Evolutionary conservation across 2,888 invertebrate species (phyloP), one percentile per base, ranked within the genome.

Genomic region (Ypsolopha scabrella): DNA sequence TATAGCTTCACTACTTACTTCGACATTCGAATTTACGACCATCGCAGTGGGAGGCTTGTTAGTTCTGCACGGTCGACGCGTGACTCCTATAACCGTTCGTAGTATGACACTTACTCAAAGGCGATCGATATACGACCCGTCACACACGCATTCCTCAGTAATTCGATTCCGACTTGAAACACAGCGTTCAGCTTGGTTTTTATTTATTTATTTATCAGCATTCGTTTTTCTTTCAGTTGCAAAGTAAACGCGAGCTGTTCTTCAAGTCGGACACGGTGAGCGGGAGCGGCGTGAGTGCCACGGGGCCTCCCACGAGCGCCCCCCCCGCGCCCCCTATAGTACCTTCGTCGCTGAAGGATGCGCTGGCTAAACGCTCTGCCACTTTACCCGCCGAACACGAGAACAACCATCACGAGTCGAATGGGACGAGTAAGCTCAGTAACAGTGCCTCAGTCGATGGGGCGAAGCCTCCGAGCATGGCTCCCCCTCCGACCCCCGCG

Each of bases 191-290:
- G 39, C 39, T 39, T 24, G 24, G 24, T 24, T 24, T 24, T 24
- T 24, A 24, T 24, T 24, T 24, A 24, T 24, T 24, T 24, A 7
- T 39, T 9, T 10, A 39, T 11, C 11, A 6, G 11, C 7, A 39
- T 39, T 39, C 39, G n/a, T 11, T 39, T 11, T 43, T 14, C 14
- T 87, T 88, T 13, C 88, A 93, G 91, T 89, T 94, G 77, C 94
- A 94, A 86, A 91, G 91, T 75, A 95, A 95, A 88, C 90, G 95
- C 65, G 94, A 95, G 88, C 89, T 94, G 86, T 95, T 95, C 87
- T 95, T 95, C 87, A 94, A 93, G 78, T 90, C 91, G 56, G 89
- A 90, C 62, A 86, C 89, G 44, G 81, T 89, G 71, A 88, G 89
- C 64, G 75, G 78, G 55, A 65, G 72, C 61, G 89, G 89, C 66